A percentile compares a stretch with the other conserved stretches of the same genome.
phyloP scores from a whole-genome alignment of 64 coral and sea anemone genomes.

The Cladopsammia gracilis region DNA sequence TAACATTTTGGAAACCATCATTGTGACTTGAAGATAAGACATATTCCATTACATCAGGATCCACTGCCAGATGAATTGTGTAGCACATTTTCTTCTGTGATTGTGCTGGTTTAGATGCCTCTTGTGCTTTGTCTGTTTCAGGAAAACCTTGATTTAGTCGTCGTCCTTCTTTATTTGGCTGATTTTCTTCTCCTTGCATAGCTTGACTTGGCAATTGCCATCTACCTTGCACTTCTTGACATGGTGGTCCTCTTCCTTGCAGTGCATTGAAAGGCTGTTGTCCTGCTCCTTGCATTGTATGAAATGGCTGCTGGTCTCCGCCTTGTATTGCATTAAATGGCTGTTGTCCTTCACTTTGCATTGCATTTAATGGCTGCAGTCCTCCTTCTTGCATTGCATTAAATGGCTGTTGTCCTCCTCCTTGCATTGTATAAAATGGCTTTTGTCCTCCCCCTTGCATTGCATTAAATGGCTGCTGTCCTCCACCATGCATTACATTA shows the following conservation, averaged over 20 bases:
- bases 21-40: constrained; percentile 5
- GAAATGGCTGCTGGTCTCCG: neutral
- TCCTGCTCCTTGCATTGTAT: neutral
- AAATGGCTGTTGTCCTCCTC: neutral
- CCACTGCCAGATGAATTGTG: constrained; percentile 7
- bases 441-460: neutral
- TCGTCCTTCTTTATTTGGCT: neutral
- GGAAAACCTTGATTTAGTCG: no score
- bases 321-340: neutral
- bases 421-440: neutral
- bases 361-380: neutral
- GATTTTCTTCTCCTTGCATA: neutral
- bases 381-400: neutral
- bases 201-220: neutral
- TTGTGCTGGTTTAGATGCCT: neutral
- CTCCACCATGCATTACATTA: neutral
- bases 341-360: no score
- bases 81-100: neutral
- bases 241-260: neutral
- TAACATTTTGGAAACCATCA: neutral
- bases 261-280: neutral
- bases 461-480: neutral
- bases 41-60: constrained; percentile 51
- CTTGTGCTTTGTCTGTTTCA: neutral
- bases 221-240: neutral